Conservation (phyloP, 2,113 vertebrate genomes). For the Seriola rivoliana region DNA sequence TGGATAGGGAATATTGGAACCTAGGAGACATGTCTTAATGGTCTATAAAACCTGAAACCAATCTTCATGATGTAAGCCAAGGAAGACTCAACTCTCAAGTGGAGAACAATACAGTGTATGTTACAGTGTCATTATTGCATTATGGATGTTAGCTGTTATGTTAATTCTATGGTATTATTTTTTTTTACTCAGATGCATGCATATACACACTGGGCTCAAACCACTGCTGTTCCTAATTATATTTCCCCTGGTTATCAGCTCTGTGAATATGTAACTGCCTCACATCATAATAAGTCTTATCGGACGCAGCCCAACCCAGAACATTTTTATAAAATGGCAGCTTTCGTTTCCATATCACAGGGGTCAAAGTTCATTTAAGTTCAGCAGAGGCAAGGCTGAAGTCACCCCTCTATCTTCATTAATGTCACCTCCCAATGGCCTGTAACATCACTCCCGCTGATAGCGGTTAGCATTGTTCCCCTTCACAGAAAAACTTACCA, state of each 20-base stretch:
- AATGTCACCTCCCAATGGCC: slow-evolving; percentile 33
- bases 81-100: not conserved
- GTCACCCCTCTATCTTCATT: slow-evolving; percentile 52
- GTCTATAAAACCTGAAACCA: slow-evolving; percentile 63
- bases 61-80: slow-evolving; percentile 33
- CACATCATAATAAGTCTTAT: slow-evolving; percentile 54
- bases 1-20: slow-evolving; percentile 48
- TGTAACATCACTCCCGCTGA: slow-evolving; percentile 46
- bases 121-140: slow-evolving; percentile 47
- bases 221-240: slow-evolving; percentile 12
- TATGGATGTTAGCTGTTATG: slow-evolving; percentile 32
- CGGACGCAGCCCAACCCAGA: slow-evolving; percentile 39
- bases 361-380: slow-evolving; percentile 59
- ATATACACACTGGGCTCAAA: not conserved
- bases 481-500: slow-evolving; percentile 14
- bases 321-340: slow-evolving; percentile 21
- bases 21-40: slow-evolving; percentile 61
- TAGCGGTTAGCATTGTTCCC: slow-evolving; percentile 34
- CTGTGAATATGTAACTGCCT: slow-evolving; percentile 67
- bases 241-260: slow-evolving; percentile 42
- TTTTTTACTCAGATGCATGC: not conserved
- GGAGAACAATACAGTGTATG: slow-evolving; percentile 14
- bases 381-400: slow-evolving; percentile 14
- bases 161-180: slow-evolving; percentile 2
- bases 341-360: slow-evolving; percentile 40